These are phyloP conservation scores for Perca schrenkii DNA, from an alignment of 2,113 vertebrate species.

Conservation along the genomic window DNA sequence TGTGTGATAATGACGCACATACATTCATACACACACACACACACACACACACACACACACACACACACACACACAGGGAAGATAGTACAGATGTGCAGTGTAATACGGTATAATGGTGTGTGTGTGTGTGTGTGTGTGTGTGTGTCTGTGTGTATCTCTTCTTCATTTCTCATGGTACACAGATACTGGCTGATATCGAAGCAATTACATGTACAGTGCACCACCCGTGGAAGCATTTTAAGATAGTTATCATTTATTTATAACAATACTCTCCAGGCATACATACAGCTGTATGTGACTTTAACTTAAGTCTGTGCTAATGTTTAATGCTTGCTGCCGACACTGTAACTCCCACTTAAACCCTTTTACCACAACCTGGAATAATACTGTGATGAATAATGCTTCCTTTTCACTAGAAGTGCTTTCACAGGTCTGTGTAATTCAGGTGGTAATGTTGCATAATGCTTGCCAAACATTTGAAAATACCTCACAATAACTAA, in stretches of 20 bases:
- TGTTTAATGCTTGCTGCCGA: conserved; percentile 15
- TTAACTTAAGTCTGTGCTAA: conserved; percentile 1
- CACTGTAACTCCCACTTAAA: conserved; percentile 17
- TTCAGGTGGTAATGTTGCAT: conserved; percentile 1
- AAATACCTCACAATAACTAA: neutral
- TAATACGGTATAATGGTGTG: neutral
- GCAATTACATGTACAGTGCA: neutral
- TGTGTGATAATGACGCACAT: neutral
- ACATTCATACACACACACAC: neutral
- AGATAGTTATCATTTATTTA: conserved; percentile 33
- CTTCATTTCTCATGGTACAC: neutral
- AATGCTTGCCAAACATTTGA: conserved; percentile 10
- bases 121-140: neutral
- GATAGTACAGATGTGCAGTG: neutral
- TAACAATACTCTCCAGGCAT: neutral
- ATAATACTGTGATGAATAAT: conserved; percentile 4
- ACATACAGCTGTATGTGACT: conserved; percentile 1
- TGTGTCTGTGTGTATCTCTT: neutral
- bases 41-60: conserved; percentile 19
- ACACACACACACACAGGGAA: neutral
- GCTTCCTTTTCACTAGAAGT: conserved; percentile 3
- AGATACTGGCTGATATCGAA: neutral
- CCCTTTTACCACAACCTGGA: conserved; percentile 3
- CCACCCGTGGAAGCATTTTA: neutral
- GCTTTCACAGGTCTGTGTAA: conserved; percentile 19